Evolutionary conservation across 2,888 invertebrate genomes (phyloP), one percentile per base, ranked within the genome.

Genomic region (Autographa pulchrina): DNA sequence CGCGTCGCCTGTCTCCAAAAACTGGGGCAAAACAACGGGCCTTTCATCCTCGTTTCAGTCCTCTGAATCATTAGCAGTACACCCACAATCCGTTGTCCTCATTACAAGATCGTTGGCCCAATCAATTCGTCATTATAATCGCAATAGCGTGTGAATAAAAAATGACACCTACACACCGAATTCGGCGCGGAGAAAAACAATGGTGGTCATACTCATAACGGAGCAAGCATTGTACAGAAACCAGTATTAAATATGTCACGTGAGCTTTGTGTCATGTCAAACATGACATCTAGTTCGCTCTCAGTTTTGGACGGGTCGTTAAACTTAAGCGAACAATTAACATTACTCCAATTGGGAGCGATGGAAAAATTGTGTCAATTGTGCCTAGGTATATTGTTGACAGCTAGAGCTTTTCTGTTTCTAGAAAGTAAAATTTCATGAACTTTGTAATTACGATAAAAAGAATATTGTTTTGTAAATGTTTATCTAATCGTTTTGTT

Each of bases 61-160:
- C 85, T 88, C 91, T 89, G 89, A 92, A 92, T 92, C 93, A 94
- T 93, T 93, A 92, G 89, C 83, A 89, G 82, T 68, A 92, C 94
- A 91, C 94, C 94, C 92, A 94, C 94, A 88, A 86, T 91, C 88
- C 87, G 86, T 89, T 89, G 93, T 88, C 91, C 93, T 85, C 91
- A 86, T 93, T 94, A 86, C 75, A 74, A 88, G 89, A 89, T 87
- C 90, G 86, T 91, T 89, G 90, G 89, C 85, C 89, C 91, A 93
- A 94, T 95, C 95, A 94, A 94, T 94, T 92, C 93, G 92, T 94
- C 95, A 94, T 94, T 92, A 94, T 87, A 90, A 90, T 90, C 85
- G 90, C 89, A 87, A 89, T 87, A 87, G 84, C 89, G 91, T 90
- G 92, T 88, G 90, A 91, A 91, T 90, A 92, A 93, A 93, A 93